A percentile compares a stretch with the other conserved stretches of the same genome.
These are phyloP conservation scores for Polymixis flavicincta DNA, from an alignment of 2,888 invertebrate species.

Conservation along the genomic window DNA sequence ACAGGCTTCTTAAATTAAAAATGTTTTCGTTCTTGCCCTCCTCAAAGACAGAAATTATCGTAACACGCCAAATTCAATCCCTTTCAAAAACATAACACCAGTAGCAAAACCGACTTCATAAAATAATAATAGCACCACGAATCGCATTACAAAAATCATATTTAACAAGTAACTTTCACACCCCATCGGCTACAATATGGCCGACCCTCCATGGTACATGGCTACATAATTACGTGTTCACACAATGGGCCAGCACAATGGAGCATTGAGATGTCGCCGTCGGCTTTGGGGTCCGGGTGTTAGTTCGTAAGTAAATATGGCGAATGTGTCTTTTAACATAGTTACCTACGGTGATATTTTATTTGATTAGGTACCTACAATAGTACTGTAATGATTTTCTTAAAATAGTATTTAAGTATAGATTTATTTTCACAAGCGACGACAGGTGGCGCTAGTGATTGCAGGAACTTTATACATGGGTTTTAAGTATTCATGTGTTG, in stretches of 20 bases:
- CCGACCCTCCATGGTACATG: slow-evolving; percentile 68
- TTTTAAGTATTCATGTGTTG: too few relatives aligned
- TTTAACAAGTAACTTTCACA: slow-evolving; percentile 76
- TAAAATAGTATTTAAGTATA: too few relatives aligned
- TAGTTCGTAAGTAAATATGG: slow-evolving; percentile 59
- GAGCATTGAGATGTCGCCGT: slow-evolving; percentile 62
- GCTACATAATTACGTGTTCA: slow-evolving; percentile 77
- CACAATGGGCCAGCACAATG: slow-evolving; percentile 74
- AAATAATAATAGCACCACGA: slow-evolving; percentile 67
- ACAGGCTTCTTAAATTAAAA: background rate
- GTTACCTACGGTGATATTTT: slow-evolving; percentile 3
- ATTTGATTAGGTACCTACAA: too few relatives aligned
- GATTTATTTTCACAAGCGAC: too few relatives aligned
- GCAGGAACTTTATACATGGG: too few relatives aligned
- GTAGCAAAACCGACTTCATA: slow-evolving; percentile 46
- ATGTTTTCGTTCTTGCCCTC: too few relatives aligned
- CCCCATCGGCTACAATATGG: slow-evolving; percentile 73
- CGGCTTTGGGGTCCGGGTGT: slow-evolving; percentile 47
- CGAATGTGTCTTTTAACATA: slow-evolving; percentile 36
- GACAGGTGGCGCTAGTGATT: too few relatives aligned
- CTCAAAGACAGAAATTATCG: background rate
- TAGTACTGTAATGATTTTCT: too few relatives aligned
- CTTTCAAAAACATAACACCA: slow-evolving; percentile 35
- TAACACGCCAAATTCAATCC: slow-evolving; percentile 26
- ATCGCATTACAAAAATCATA: slow-evolving; percentile 80